Percentiles rank a stretch among this genome's conserved stretches.
Conservation (phyloP, 2,113 vertebrate genomes). For the Clarias batrachus region DNA sequence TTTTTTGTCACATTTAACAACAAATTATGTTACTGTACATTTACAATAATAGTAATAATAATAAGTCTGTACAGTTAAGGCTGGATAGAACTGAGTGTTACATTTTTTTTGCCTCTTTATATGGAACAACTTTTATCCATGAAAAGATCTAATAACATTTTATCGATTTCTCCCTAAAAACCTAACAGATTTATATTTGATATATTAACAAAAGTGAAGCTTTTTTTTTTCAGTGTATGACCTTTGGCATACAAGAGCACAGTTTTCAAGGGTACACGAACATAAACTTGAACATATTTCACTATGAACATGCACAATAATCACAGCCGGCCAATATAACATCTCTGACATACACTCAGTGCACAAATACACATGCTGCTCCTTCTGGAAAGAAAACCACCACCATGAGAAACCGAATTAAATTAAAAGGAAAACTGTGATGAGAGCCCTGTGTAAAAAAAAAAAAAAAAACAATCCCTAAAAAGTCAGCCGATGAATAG, state of each 20-base stretch:
- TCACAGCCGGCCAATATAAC: neutral
- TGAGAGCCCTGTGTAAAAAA: neutral
- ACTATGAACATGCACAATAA: conserved; percentile 25
- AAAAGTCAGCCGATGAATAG: conserved; percentile 33
- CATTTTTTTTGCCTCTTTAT: neutral
- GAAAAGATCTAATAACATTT: neutral
- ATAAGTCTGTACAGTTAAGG: conserved; percentile 1
- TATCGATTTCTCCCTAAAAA: neutral
- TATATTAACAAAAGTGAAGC: neutral
- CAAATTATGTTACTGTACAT: neutral
- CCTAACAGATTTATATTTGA: neutral
- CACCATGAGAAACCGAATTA: neutral
- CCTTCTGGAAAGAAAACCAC: neutral
- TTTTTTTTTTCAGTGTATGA: neutral
- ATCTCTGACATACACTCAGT: conserved; percentile 10
- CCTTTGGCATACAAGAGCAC: conserved; percentile 34
- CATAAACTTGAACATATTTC: neutral
- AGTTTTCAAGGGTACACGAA: conserved; percentile 26
- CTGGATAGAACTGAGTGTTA: neutral
- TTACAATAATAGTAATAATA: neutral
- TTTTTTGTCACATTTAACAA: neutral
- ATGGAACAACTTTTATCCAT: neutral
- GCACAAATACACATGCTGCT: neutral
- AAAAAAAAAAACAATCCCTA: neutral
- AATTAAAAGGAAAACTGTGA: conserved; percentile 48